Base-by-base conservation (phyloP, 37 sponge, comb jelly and placozoan species). In the Eunapius fragilis region DNA sequence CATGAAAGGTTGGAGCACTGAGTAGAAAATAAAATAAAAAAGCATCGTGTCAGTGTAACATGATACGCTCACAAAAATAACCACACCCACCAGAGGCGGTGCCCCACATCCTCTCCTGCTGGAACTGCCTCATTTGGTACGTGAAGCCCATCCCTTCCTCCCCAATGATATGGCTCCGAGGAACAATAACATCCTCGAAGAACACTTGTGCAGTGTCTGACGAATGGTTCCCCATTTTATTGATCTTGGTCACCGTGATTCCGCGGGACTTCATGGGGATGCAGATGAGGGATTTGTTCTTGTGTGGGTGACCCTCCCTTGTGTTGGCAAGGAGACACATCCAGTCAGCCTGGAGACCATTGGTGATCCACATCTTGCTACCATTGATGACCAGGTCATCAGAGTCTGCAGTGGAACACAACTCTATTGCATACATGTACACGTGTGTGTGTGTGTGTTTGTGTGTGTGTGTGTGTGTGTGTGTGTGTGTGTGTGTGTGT, bases 351-450 rank as follows among this genome's bases (percentile, higher is more conserved):
- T 98, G 93, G 5, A 81, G 50, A 25, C 96, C 96, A 34, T 68
- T 93, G 14, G 98, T 98, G 30, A 81, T 98, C 98, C 96, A 98
- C 98, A 96, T 98, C 83, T 98, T 98, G 26, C 96, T 83, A 30
- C 98, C 98, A 71, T 96, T 94, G 70, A 98, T 94, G 37, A 98
- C 92, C 69, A 94, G 90, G 25, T 98, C 96, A 82, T 93, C 92
- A 27, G 91, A 81, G 25, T 80, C 93, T 84, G 79, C 37, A 49
- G 68, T 58, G 31, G 23, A 19, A 28, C n/a, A 27, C 5, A 33
- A 12, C 12, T 67, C 22, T 67, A 24, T 67, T 22, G 22, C 68
- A 67, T 24, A 67, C 17, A 67, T 67, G 68, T 67, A 67, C 17
- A n/a, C n/a, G n/a, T n/a, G n/a, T n/a, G n/a, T n/a, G n/a, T n/a